Base-by-base conservation (phyloP, 1,140 invertebrate genomes). In the Drosophila chauvacae region DNA sequence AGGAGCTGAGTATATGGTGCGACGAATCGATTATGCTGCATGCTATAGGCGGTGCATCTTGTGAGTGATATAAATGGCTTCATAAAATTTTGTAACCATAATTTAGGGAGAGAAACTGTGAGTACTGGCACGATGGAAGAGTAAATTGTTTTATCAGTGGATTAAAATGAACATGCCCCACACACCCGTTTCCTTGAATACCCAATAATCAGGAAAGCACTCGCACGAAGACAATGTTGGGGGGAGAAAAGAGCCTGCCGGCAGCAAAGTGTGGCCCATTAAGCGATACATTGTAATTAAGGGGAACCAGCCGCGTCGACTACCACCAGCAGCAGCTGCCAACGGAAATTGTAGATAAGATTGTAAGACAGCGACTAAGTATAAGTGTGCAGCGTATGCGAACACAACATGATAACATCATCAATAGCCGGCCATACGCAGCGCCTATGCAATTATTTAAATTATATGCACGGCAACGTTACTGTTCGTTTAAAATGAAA, bases 71-170 rank as follows among this genome's bases (percentile, higher is more conserved):
- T 87, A 90, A 87, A 87, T 87, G 81, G 84, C 85, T 87, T 90
- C 85, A 87, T 87, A 90, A 87, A 90, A 87, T 90, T 87, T 87
- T 90, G 84, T 88, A 88, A 86, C 83, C 83, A 83, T 86, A 65
- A 86, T 86, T 86, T 83, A 62, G 4, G 26, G 1, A 57, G 51
- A 47, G 33, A n/a, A 39, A 68, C 48, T 16, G n/a, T 20, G 51
- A 18, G 42, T 44, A 20, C 2, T 47, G 45, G 20, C 16, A 56
- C 72, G 74, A 55, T 76, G 74, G 57, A 26, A 55, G 59, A 72
- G 75, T 64, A 82, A 86, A 86, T 87, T 86, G 82, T 87, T 86
- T 86, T 86, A 86, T 86, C 82, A 86, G 75, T 76, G 66, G 82
- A 75, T 84, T 73, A 73, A 72, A 72, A 60, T 59, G 35, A 18